Base-by-base conservation (phyloP, 2,797 vertebrate genomes). In the Tangara arthus region DNA sequence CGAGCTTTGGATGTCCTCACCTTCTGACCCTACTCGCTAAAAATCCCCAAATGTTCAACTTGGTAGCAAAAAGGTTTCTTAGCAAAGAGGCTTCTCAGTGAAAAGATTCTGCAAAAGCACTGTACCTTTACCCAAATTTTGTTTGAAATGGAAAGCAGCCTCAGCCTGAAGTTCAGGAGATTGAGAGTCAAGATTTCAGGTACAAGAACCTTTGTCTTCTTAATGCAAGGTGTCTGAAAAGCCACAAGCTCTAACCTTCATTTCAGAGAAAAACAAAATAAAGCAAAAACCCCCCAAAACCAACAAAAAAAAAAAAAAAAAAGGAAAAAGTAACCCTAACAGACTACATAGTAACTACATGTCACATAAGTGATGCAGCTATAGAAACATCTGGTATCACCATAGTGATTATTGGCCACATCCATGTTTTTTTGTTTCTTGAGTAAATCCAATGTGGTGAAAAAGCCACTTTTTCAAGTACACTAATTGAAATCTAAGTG, bases 91-190 rank as follows among this genome's bases (percentile, higher is more conserved):
- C n/a, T 86, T 87, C 84, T 75, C 11, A 42, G 42, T 39, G 69
- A 73, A 82, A 91, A 83, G 42, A 47, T 65, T 78, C 90, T 76
- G 53, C 61, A 55, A n/a, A 78, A 84, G 27, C 55, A 46, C 42
- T 0, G 0, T 34, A 41, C 14, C 39, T 90, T 93, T 70, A 76
- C n/a, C 28, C 28, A 82, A 60, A 89, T 85, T 89, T 82, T 83
- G 16, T 94, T 44, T 91, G 65, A 93, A 95, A 92, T 82, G 61
- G 49, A 94, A 87, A 96, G 30, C 8, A 81, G 24, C 12, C 32
- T 52, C 65, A 88, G 35, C 14, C 26, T 78, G 28, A 91, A 93
- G 26, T 32, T 94, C 52, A 86, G 50, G 27, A 76, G 17, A 61
- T 0, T 56, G 53, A 83, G n/a, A 65, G 57, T 75, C 39, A 55